Evolutionary conservation across 2,113 vertebrate genomes (phyloP).

Genomic region (Meleagris gallopavo): DNA sequence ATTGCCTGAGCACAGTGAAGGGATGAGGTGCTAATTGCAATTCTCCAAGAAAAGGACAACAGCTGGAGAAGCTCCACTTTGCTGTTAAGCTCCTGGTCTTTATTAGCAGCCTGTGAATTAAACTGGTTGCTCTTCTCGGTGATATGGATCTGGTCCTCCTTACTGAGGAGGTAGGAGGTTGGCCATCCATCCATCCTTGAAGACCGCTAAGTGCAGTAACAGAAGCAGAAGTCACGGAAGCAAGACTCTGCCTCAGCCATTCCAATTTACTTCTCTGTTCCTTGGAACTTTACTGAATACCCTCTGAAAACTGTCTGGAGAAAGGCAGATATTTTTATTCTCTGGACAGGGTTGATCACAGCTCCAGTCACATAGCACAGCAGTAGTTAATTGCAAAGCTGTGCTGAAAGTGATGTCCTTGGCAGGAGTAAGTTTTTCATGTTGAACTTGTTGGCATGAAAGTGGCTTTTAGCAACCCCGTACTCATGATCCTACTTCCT

Average conservation of each 20-base stretch:
- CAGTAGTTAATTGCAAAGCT: slow-evolving; percentile 15
- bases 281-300: not conserved
- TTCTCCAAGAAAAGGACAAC: not conserved
- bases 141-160: not conserved
- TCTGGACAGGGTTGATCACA: not conserved
- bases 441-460: slow-evolving; percentile 39
- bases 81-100: not conserved
- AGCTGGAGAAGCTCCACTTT: not conserved
- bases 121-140: not conserved
- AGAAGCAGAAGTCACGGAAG: not conserved
- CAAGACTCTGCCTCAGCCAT: not conserved
- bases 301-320: not conserved
- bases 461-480: slow-evolving; percentile 24
- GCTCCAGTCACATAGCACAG: not conserved
- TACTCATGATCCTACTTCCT: slow-evolving; percentile 45
- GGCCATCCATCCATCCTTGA: not conserved
- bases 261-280: slow-evolving; percentile 4
- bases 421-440: slow-evolving; percentile 26
- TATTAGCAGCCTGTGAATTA: not conserved
- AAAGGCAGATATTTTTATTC: not conserved
- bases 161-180: fast-evolving
- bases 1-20: not conserved
- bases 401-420: slow-evolving; percentile 10
- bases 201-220: not conserved
- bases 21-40: not conserved